Conservation (phyloP, 2,113 vertebrate genomes). For the Balaeniceps rex region DNA sequence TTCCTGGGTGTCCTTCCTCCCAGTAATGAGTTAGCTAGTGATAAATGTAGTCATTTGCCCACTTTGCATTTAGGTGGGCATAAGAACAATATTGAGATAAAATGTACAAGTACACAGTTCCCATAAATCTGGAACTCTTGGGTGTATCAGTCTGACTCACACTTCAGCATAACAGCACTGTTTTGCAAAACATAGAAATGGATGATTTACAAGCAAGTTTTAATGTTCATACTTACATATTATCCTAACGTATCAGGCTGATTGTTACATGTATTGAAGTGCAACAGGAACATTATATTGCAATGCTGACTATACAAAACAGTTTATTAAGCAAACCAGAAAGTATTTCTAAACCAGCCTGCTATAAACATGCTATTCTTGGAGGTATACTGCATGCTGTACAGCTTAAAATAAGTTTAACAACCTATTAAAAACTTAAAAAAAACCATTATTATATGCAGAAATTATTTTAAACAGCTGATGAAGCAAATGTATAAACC, state of each 20-base stretch:
- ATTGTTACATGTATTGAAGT: not conserved
- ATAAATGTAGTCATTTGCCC: rapidly evolving
- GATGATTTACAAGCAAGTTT: not conserved
- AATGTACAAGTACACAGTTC: not conserved
- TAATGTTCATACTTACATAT: not conserved
- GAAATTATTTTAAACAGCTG: not conserved
- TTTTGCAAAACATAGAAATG: not conserved
- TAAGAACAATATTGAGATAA: not conserved
- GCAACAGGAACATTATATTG: not conserved
- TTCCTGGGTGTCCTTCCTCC: not conserved
- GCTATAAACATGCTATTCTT: not conserved
- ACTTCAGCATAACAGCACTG: not conserved
- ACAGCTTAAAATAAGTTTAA: not conserved
- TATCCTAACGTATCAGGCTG: not conserved
- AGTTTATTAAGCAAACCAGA: not conserved
- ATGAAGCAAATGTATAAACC: not conserved
- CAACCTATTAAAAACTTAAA: not conserved
- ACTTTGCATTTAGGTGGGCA: not conserved
- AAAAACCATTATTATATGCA: not conserved
- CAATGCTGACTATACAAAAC: not conserved
- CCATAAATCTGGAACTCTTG: not conserved
- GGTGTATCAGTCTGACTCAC: not conserved
- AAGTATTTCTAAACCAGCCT: not conserved
- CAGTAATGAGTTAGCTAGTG: not conserved
- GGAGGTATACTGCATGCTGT: not conserved